Conservation (phyloP, 2,888 invertebrate species). For the Catocala nupta region DNA sequence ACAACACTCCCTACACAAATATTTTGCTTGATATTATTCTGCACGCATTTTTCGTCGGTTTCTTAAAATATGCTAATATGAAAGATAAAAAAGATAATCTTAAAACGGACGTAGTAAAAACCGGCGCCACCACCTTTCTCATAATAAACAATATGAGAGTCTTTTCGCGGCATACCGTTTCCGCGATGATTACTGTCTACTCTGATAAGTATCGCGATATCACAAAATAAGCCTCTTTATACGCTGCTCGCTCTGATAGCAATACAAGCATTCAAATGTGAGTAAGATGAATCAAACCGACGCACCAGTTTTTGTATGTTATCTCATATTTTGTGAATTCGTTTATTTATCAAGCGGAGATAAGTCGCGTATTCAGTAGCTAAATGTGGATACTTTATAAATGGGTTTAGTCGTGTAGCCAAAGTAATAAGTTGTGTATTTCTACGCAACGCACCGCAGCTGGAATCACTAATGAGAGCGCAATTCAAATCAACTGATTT, state of each 20-base stretch:
- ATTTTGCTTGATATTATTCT: constrained; percentile 36
- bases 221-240: constrained; percentile 58
- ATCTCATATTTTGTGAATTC: constrained; percentile 53
- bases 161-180: constrained; percentile 47
- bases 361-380: constrained; percentile 66
- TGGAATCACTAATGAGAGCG: constrained; percentile 84
- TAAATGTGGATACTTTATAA: constrained; percentile 67
- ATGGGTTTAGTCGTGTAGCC: constrained; percentile 75
- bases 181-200: constrained; percentile 43
- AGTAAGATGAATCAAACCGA: constrained; percentile 40
- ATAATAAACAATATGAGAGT: constrained; percentile 47
- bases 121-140: constrained; percentile 47
- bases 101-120: constrained; percentile 43
- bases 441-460: constrained; percentile 71
- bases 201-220: constrained; percentile 51
- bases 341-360: constrained; percentile 66
- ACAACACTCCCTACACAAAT: constrained; percentile 37
- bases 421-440: constrained; percentile 86
- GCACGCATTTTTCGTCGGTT: constrained; percentile 38
- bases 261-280: constrained; percentile 43
- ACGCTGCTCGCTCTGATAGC: constrained; percentile 44
- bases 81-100: constrained; percentile 52
- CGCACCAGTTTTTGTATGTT: constrained; percentile 42
- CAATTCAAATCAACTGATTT: constrained; percentile 85
- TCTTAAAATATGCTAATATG: constrained; percentile 43